Conservation (phyloP, 2,888 invertebrate species). For the Brachycybe producta region DNA sequence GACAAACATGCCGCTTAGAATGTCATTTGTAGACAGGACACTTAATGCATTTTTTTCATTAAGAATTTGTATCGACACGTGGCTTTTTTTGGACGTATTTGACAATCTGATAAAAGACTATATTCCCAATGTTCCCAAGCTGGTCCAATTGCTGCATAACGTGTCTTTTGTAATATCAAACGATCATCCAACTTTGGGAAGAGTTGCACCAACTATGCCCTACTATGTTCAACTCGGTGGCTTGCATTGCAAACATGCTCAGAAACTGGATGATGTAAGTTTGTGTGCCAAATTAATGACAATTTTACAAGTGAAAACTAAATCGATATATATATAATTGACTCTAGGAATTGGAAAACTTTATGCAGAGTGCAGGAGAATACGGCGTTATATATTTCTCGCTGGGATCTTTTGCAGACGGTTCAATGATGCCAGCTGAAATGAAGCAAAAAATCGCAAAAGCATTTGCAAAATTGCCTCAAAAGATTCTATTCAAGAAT, state of each 20-base stretch:
- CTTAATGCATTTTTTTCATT: neutral
- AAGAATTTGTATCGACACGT: too few species aligned
- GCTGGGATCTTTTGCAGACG: slow-evolving; percentile 10
- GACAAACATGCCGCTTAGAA: neutral
- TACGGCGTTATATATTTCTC: slow-evolving; percentile 17
- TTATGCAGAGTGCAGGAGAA: slow-evolving; percentile 10
- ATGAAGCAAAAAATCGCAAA: slow-evolving; percentile 7
- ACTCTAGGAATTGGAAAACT: slow-evolving; percentile 17
- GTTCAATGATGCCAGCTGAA: slow-evolving; percentile 5
- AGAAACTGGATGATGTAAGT: slow-evolving; percentile 50
- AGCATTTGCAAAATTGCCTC: slow-evolving; percentile 12
- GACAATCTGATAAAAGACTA: too few species aligned
- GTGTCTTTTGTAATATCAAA: slow-evolving; percentile 57
- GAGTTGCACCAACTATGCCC: slow-evolving; percentile 61
- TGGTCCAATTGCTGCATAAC: neutral
- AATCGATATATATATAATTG: too few species aligned
- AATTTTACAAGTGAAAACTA: too few species aligned
- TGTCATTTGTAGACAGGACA: slow-evolving; percentile 1
- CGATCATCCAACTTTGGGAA: slow-evolving; percentile 61
- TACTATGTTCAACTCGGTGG: slow-evolving; percentile 75
- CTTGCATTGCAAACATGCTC: slow-evolving; percentile 56
- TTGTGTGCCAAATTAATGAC: too few species aligned
- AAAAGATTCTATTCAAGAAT: slow-evolving; percentile 15
- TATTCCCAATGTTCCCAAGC: neutral
- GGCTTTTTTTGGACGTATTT: too few species aligned